Conservation (phyloP, 2,888 invertebrate species). For the Ypsolopha sequella region DNA sequence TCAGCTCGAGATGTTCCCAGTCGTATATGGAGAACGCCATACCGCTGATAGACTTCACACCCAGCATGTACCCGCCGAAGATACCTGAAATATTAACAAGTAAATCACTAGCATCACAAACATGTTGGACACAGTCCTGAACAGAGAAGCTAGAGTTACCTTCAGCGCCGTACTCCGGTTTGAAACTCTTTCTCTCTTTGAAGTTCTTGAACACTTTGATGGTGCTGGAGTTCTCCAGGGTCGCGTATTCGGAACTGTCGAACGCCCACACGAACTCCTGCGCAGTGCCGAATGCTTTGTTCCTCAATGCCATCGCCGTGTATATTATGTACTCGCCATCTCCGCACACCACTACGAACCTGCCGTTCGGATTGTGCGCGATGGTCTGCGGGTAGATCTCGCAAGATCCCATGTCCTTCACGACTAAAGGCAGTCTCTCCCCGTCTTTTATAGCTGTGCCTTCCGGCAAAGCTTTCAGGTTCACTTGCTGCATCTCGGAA, state of each 20-base stretch:
- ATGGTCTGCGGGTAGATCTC: conserved; percentile 99
- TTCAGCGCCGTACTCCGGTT: conserved; percentile 97
- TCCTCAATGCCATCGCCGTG: conserved; percentile 98
- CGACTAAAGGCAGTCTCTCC: conserved; percentile 91
- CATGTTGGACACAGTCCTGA: background rate
- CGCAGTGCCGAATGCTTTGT: conserved; percentile 98
- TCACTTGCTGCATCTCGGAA: conserved; percentile 97
- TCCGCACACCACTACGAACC: conserved; percentile 94
- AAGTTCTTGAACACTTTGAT: conserved; percentile 98
- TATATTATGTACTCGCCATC: conserved; percentile 99
- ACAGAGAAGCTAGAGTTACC: conserved; percentile 50
- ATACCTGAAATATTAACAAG: conserved; percentile 70
- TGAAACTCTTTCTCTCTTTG: conserved; percentile 95
- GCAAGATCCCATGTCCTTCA: conserved; percentile 99
- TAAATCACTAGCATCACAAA: background rate
- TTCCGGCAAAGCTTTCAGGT: conserved; percentile 87
- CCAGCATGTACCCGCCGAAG: conserved; percentile 91
- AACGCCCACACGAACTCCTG: conserved; percentile 99
- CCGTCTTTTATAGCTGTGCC: conserved; percentile 88
- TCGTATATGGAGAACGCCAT: conserved; percentile 97
- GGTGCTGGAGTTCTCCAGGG: conserved; percentile 89
- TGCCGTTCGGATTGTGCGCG: conserved; percentile 98
- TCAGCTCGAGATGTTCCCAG: conserved; percentile 94
- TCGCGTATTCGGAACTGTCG: conserved; percentile 94
- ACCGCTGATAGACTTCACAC: conserved; percentile 92